These are phyloP conservation scores for Leptosomus discolor DNA, from an alignment of 2,113 vertebrate genomes.

Conservation along the genomic window DNA sequence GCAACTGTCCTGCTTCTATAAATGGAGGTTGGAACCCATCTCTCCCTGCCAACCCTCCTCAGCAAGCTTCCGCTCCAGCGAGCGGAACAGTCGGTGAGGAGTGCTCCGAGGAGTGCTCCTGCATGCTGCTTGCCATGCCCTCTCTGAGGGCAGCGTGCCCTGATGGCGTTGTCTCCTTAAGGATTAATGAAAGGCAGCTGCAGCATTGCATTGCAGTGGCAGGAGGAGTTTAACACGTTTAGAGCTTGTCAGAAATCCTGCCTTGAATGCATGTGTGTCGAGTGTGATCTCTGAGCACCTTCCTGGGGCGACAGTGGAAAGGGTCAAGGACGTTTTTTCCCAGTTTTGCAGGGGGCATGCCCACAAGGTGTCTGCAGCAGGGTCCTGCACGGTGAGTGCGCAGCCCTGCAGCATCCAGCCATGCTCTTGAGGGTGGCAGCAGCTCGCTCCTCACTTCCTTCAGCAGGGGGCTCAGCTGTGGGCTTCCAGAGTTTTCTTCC, in stretches of 20 bases:
- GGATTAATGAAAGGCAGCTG: too few relatives aligned
- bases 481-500: background rate
- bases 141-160: background rate
- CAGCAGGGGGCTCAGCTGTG: background rate
- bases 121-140: rapidly evolving
- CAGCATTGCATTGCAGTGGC: background rate
- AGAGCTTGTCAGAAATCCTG: background rate
- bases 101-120: background rate
- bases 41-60: rapidly evolving
- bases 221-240: background rate
- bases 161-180: rapidly evolving
- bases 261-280: too few relatives aligned
- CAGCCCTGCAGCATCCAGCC: background rate
- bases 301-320: background rate
- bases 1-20: rapidly evolving
- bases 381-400: rapidly evolving
- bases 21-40: background rate
- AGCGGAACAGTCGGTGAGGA: rapidly evolving
- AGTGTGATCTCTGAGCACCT: background rate
- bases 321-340: too few relatives aligned
- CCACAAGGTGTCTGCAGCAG: rapidly evolving
- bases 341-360: background rate
- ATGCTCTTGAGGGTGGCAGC: background rate
- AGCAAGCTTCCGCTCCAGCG: background rate
- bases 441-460: background rate